A percentile compares a stretch with the other conserved stretches of the same genome.
Evolutionary conservation across 2,113 vertebrate species (phyloP).

Genomic region (Atlantisia rogersi): DNA sequence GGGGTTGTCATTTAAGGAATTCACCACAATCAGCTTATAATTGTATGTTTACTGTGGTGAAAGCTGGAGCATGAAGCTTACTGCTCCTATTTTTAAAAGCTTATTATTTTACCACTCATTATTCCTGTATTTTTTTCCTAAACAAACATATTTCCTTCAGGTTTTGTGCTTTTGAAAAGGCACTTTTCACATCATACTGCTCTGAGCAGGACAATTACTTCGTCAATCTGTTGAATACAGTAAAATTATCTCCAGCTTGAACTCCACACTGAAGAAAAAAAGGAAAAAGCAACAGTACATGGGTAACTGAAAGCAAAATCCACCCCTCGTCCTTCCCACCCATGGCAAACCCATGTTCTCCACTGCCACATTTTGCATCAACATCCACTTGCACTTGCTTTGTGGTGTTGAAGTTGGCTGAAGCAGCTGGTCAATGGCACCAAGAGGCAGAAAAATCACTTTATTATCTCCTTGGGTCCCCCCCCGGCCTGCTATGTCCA

Average conservation of each 20-base stretch:
- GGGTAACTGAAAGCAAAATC: not conserved
- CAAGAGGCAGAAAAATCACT: not conserved
- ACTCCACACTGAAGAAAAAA: not conserved
- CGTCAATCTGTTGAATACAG: not conserved
- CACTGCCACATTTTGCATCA: too few relatives aligned
- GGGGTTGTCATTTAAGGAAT: not conserved
- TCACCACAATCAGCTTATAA: not conserved
- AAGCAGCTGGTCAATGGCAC: not conserved
- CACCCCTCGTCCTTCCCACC: not conserved
- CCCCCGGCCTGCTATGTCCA: not conserved
- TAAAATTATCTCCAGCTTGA: not conserved
- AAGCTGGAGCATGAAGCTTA: not conserved
- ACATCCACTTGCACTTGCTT: not conserved
- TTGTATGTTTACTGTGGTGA: not conserved
- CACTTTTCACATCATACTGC: not conserved
- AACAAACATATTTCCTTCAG: not conserved
- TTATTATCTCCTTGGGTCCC: not conserved
- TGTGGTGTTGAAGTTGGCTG: not conserved
- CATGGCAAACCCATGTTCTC: not conserved
- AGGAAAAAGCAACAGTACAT: not conserved
- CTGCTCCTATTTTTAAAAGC: constrained; percentile 1
- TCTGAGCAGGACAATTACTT: not conserved
- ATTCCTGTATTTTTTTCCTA: not conserved
- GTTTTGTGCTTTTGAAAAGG: not conserved
- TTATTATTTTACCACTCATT: not conserved